Evolutionary conservation across 2,113 vertebrate species (phyloP).

Genomic region (Pholis gunnellus): DNA sequence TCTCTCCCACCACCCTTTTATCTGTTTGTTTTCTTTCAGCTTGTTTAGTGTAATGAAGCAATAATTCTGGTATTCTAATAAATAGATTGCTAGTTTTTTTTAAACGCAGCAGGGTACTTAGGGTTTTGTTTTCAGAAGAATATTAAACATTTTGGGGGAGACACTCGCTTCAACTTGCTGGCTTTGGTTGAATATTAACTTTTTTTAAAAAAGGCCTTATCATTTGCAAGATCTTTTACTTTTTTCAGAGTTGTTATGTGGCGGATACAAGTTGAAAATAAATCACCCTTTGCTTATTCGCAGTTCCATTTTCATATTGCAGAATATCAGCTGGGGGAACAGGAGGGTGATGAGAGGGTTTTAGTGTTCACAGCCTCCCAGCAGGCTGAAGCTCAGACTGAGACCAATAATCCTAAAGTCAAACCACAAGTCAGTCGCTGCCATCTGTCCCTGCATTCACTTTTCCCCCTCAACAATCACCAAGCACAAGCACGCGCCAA

Average conservation of each 20-base stretch:
- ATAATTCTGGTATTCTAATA: not conserved
- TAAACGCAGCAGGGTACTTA: not conserved
- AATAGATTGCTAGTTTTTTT: not conserved
- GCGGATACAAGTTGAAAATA: not conserved
- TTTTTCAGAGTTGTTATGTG: not conserved
- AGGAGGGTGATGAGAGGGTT: conserved; percentile 21
- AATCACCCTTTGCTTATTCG: not conserved
- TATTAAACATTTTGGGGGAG: not conserved
- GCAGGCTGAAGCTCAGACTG: conserved; percentile 34
- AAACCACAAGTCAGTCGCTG: conserved; percentile 23
- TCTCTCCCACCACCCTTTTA: not conserved
- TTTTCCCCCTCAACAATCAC: not conserved
- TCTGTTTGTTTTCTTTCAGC: not conserved
- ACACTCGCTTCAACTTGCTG: not conserved
- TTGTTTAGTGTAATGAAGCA: conserved; percentile 23
- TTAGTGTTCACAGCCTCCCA: conserved; percentile 41
- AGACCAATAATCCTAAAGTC: conserved; percentile 44
- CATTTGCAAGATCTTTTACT: not conserved
- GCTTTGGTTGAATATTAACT: not conserved
- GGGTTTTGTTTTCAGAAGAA: not conserved
- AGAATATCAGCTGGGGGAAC: not conserved
- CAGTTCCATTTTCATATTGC: not conserved
- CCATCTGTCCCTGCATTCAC: conserved; percentile 33
- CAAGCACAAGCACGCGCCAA: not conserved
- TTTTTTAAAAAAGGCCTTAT: not conserved